Percentiles rank a stretch among this genome's conserved stretches.
Evolutionary conservation across 2,797 vertebrate genomes (phyloP).

Genomic region (Vespertilio murinus): DNA sequence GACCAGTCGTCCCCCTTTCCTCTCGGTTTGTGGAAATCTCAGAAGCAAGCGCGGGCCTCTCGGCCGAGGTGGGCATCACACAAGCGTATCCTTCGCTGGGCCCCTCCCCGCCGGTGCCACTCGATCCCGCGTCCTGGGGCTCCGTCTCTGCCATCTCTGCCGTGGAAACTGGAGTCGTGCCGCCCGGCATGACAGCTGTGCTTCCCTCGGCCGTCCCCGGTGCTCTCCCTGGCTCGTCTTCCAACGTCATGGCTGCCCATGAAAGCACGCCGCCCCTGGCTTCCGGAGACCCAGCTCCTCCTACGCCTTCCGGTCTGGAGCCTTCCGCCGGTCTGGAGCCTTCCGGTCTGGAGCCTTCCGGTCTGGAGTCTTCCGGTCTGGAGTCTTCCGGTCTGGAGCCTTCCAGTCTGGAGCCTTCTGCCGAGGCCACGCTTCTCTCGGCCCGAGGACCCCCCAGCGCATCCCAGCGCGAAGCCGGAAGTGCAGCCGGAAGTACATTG

Average conservation of each 20-base stretch:
- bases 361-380: slow-evolving; percentile 60
- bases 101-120: slow-evolving; percentile 66
- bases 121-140: slow-evolving; percentile 77
- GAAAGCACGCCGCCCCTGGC: not conserved
- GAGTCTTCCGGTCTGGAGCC: no score
- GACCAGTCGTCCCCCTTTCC: slow-evolving; percentile 87
- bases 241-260: slow-evolving; percentile 78
- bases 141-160: slow-evolving; percentile 81
- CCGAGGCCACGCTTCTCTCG: slow-evolving; percentile 58
- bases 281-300: not conserved
- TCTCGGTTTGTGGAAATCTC: slow-evolving; percentile 79
- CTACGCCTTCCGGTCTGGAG: slow-evolving; percentile 43
- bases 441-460: not conserved
- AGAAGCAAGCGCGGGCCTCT: not conserved
- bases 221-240: slow-evolving; percentile 84
- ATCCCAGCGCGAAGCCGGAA: not conserved
- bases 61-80: slow-evolving; percentile 53
- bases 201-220: slow-evolving; percentile 83
- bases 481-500: slow-evolving; percentile 14
- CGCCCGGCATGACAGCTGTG: slow-evolving; percentile 78
- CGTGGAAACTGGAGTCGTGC: slow-evolving; percentile 73
- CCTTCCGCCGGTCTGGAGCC: slow-evolving; percentile 64
- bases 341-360: not conserved
- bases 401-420: no score
- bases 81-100: slow-evolving; percentile 67